Conservation (phyloP, 2,888 invertebrate genomes). For the Linnaemya vulpina region DNA sequence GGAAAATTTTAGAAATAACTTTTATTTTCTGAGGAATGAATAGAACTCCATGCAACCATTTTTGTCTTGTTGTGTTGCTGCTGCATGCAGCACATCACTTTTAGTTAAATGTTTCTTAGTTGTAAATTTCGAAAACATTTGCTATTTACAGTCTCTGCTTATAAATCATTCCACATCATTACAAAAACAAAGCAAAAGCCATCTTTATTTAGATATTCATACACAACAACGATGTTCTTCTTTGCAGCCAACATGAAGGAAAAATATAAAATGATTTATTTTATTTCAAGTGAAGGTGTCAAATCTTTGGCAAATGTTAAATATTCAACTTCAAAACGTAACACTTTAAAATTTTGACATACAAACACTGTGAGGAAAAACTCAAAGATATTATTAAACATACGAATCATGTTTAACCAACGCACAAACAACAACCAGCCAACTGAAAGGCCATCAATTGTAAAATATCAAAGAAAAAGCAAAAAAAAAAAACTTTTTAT, state of each 20-base stretch:
- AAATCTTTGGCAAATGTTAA: slow-evolving; percentile 61
- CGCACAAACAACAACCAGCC: slow-evolving; percentile 2
- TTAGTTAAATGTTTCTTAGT: too few relatives aligned
- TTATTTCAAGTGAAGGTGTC: slow-evolving; percentile 41
- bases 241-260: background rate
- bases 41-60: too few relatives aligned
- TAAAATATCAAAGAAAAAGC: background rate
- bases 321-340: slow-evolving; percentile 61
- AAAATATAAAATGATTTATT: slow-evolving; percentile 28
- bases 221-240: background rate
- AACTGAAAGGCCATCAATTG: slow-evolving; percentile 34
- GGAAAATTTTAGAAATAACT: too few relatives aligned
- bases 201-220: too few relatives aligned
- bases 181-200: too few relatives aligned
- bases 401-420: slow-evolving; percentile 22
- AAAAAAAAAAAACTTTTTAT: slow-evolving; percentile 22
- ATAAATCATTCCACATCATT: background rate
- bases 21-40: too few relatives aligned
- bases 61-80: too few relatives aligned
- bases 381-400: background rate
- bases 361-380: slow-evolving; percentile 9
- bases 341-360: slow-evolving; percentile 68
- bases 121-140: too few relatives aligned
- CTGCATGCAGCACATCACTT: too few relatives aligned
- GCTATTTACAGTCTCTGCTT: too few relatives aligned